Evolutionary conservation across 1,140 invertebrate species (phyloP).

Genomic region (Drosophila gunungcola): DNA sequence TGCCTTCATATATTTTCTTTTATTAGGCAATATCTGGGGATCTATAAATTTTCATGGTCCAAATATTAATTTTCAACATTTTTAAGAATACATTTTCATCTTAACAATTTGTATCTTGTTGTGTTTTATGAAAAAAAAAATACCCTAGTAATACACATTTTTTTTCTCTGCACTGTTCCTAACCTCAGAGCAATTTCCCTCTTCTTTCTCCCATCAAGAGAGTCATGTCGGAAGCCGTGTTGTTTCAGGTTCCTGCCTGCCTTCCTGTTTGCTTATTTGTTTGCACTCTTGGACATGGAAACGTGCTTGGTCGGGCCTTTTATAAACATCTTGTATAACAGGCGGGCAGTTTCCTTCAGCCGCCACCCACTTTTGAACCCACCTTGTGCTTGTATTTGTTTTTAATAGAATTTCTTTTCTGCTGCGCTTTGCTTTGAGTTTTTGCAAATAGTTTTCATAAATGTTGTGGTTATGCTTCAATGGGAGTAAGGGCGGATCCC

Average conservation of each 20-base stretch:
- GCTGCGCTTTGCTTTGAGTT: constrained; percentile 44
- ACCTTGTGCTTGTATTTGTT: constrained; percentile 46
- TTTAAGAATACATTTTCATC: too few species aligned
- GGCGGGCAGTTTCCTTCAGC: constrained; percentile 2
- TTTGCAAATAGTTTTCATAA: constrained; percentile 76
- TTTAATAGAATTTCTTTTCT: constrained; percentile 56
- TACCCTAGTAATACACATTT: not conserved
- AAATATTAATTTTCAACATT: too few species aligned
- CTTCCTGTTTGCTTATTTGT: constrained; percentile 37
- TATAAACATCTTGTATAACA: constrained; percentile 56
- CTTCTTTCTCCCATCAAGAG: constrained; percentile 6
- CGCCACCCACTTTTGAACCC: not conserved
- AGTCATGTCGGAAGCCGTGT: constrained; percentile 30
- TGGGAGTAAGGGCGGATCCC: constrained; percentile 7
- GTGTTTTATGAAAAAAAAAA: too few species aligned
- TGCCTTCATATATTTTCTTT: too few species aligned
- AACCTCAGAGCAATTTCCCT: constrained; percentile 1
- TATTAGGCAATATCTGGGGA: too few species aligned
- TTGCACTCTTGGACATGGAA: constrained; percentile 31
- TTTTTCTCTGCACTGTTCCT: constrained; percentile 1
- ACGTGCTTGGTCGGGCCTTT: constrained; percentile 44
- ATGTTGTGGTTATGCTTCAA: constrained; percentile 46
- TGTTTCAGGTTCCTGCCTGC: constrained; percentile 11
- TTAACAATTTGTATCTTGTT: too few species aligned
- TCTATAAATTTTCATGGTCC: too few species aligned